Base-by-base conservation (phyloP, 2,797 vertebrate genomes). In the Falco naumanni region DNA sequence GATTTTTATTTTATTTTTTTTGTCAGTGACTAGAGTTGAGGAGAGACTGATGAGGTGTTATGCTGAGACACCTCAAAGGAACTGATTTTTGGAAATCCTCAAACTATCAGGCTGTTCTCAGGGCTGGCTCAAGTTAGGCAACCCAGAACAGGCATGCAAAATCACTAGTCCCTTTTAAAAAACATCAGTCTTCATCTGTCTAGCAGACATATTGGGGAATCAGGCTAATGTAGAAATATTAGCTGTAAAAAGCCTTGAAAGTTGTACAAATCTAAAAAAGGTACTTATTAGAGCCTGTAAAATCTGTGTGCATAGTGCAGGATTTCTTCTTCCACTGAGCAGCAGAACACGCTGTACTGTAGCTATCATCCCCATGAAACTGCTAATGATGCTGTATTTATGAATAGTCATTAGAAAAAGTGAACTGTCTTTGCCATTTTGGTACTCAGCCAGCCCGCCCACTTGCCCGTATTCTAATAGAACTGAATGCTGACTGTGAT, bases 201-300 rank as follows among this genome's bases (percentile, higher is more conserved):
- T 33, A 72, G 75, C 82, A 89, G 69, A 59, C 86, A 80, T 77
- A 69, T 57, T 91, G 94, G 84, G 87, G 94, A 90, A 94, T 79
- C 66, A 86, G 76, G 56, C 79, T 95, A 90, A 96, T 88, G 83
- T 69, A 93, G 93, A 97, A 96, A 95, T 96, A 96, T 87, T 94
- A 95, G 89, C 95, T 95, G 92, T 89, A 92, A 94, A 96, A 96
- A 95, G 63, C 83, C 87, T 95, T 84, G 70, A 81, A 91, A 92
- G 70, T 86, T 94, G 59, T 94, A 57, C 79, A 81, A 64, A 94
- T 78, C 79, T 92, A 76, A 90, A 84, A 89, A 92, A 90, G 50
- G 64, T 59, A 89, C 83, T 89, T 96, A 69, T 69, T 95, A 84
- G 84, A 70, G 69, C 77, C 69, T 91, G 70, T 79, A 91, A 95